Base-by-base conservation (phyloP, 1,140 invertebrate species). In the Drosophila mayri region DNA sequence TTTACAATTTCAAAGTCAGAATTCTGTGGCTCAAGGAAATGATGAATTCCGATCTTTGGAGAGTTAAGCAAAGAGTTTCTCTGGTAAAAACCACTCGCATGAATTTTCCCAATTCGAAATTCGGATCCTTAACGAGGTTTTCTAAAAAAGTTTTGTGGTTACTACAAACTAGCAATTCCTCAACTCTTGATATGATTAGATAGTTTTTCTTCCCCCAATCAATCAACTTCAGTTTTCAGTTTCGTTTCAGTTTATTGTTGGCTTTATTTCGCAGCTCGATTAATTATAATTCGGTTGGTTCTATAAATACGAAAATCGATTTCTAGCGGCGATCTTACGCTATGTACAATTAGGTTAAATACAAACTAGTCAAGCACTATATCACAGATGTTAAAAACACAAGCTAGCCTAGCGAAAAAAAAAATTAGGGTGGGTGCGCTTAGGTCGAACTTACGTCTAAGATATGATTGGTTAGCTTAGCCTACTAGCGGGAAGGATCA, bases 351-450 rank as follows among this genome's bases (percentile, higher is more conserved):
- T 44, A 43, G 32, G 18, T 63, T 65, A 57, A 18, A 47, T 81
- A 81, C 25, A 57, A 81, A 85, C 74, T 85, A 83, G 49, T 66
- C 71, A 76, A 80, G 74, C 81, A 81, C 82, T 87, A 85, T 88
- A 88, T 88, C 85, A 88, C 85, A 88, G 85, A 76, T 59, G 52
- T 76, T 64, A 61, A 62, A 52, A 70, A 88, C 46, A 77, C 14
- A 49, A 63, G 41, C 49, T 76, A 84, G 20, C 28, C 40, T 67
- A 74, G 50, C 20, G 50, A 63, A 88, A 74, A 78, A 70, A 74
- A 74, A 73, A 50, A 4, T 8, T 4, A 6, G 3, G 20, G 25
- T 25, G 49, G 41, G 50, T 49, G 18, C 37, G 44, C 44, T 30
- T 59, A 41, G 38, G 30, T 32, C 37, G 5, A 66, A 37, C 58